Evolutionary conservation across 2,797 vertebrate species (phyloP), one percentile per base, ranked within the genome.

Genomic region (Cyprinella venusta): DNA sequence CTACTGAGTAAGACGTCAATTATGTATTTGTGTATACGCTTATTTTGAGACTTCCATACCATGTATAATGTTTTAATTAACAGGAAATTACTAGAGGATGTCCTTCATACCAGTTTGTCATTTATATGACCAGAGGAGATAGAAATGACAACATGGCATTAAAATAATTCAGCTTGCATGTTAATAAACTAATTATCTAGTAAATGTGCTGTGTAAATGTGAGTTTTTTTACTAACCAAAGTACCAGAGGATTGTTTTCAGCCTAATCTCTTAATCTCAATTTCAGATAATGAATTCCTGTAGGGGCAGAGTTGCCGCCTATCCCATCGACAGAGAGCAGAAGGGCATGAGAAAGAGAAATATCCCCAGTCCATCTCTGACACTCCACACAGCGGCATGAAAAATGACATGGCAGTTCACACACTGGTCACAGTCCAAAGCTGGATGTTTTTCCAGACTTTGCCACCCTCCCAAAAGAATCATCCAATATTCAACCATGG

Each of bases 301-400:
- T 21, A 21, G 78, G 50, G 81, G 36, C 48, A 82, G 48, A 45
- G 36, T 42, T 68, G 81, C 36, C 10, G 15, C 61, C 59, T 52
- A 52, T 16, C 42, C 9, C 42, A 64, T 72, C 7, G 8, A 36
- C 30, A 38, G 30, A 5, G 50, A 50, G 26, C 59, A 74, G 45
- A 59, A 52, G 8, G 70, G 64, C 70, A 74, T 65, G 33, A 74
- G 30, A 74, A 74, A 81, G 33, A 74, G 30, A 74, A 74, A 81
- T 81, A 75, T 68, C 63, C 63, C 42, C 24, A 26, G n/a, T 76
- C 61, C 50, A 76, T 76, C 81, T 76, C 50, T 42, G 72, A 50
- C 5, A 48, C 30, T 74, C 69, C 12, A 56, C 72, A 69, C n/a
- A 9, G 50, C 63, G n/a, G 64, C 38, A 76, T 76, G 50, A 52